These are phyloP conservation scores for Aix galericulata DNA, from an alignment of 2,113 vertebrate species.

Conservation along the genomic window DNA sequence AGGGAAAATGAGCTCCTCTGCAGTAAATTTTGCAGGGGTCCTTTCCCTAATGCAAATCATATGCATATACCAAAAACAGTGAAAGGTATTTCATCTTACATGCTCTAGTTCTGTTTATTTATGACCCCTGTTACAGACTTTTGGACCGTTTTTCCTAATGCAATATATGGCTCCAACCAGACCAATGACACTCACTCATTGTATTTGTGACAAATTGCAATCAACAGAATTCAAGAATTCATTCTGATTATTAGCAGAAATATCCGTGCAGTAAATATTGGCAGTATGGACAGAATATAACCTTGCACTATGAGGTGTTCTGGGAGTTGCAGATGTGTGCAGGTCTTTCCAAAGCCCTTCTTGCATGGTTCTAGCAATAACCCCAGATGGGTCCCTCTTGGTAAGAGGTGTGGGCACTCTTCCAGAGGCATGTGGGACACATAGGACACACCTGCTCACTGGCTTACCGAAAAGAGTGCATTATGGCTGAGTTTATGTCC, in stretches of 20 bases:
- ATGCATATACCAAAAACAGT: not conserved
- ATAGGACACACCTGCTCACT: not conserved
- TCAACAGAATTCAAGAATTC: not conserved
- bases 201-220: conserved; percentile 8
- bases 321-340: not conserved
- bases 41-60: conserved; percentile 37
- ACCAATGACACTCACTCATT: not conserved
- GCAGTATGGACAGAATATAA: not conserved
- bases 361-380: not conserved
- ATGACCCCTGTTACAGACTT: not conserved
- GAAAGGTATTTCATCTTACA: not conserved
- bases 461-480: not conserved
- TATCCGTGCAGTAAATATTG: not conserved
- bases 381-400: not conserved
- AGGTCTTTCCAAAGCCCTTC: not conserved
- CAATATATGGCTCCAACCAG: not conserved
- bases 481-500: not conserved
- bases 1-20: not conserved
- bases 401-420: not conserved
- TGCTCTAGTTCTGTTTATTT: conserved; percentile 36
- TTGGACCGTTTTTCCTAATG: not conserved
- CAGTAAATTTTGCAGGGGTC: conserved; percentile 32
- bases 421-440: not conserved
- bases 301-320: not conserved
- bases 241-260: not conserved